phyloP scores from a whole-genome alignment of 2,797 vertebrate genomes.

The Mus spretus region DNA sequence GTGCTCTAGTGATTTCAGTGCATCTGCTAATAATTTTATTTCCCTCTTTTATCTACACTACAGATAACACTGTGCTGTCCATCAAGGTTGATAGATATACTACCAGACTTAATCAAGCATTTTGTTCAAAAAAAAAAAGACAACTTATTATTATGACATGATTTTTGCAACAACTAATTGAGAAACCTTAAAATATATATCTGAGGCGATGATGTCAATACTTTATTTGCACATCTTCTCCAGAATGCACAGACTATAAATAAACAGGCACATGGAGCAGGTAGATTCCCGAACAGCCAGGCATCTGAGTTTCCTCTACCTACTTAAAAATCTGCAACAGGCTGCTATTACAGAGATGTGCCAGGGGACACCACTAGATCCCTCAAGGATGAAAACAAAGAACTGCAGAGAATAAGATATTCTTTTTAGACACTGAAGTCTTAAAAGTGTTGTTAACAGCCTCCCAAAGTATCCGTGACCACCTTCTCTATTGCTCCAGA shows the following conservation, averaged over 20 bases:
- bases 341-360: not conserved
- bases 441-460: not conserved
- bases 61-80: not conserved
- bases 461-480: not conserved
- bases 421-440: not conserved
- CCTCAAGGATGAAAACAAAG: not conserved
- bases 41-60: not conserved
- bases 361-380: not conserved
- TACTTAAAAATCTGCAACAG: not conserved
- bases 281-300: not conserved
- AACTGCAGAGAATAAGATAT: not conserved
- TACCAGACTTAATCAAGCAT: constrained; percentile 10
- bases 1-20: not conserved
- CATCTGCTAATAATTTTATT: constrained; percentile 11
- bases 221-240: not conserved
- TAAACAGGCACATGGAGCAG: not conserved
- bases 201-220: not conserved
- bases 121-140: not conserved
- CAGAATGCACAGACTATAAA: not conserved
- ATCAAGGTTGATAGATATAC: accelerated
- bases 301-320: not conserved
- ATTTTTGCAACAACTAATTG: not conserved
- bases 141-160: not conserved
- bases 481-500: not conserved
- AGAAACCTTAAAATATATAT: not conserved